phyloP scores from a whole-genome alignment of 2,888 invertebrate genomes.

The Hedya salicella region DNA sequence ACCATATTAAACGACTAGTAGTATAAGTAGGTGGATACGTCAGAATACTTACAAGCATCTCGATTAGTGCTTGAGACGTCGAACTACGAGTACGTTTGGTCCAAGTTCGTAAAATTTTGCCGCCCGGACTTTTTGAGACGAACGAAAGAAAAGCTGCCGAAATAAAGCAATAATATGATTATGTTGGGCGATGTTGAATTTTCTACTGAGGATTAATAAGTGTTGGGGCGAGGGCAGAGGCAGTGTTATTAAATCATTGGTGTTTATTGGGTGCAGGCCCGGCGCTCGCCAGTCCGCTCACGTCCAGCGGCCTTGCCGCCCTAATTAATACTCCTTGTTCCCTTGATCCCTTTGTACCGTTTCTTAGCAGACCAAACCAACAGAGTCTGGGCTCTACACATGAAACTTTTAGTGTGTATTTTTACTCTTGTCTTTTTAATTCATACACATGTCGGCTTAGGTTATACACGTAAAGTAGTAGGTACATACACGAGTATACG shows the following conservation, averaged over 20 bases:
- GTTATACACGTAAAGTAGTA: too few relatives aligned
- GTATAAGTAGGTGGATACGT: background rate
- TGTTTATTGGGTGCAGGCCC: constrained; percentile 44
- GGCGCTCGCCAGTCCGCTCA: constrained; percentile 40
- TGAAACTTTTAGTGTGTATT: too few relatives aligned
- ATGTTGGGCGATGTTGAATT: constrained; percentile 33
- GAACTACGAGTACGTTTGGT: background rate
- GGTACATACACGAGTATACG: too few relatives aligned
- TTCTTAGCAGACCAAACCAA: constrained; percentile 35
- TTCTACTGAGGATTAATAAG: constrained; percentile 41
- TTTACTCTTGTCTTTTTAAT: too few relatives aligned
- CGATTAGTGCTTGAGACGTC: background rate
- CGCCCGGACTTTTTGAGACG: constrained; percentile 1
- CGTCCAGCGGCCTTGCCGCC: constrained; percentile 40
- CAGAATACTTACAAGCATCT: background rate
- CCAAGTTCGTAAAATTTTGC: constrained; percentile 8
- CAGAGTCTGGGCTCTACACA: too few relatives aligned
- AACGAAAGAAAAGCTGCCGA: constrained; percentile 6
- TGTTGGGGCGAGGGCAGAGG: constrained; percentile 33
- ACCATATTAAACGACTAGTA: too few relatives aligned
- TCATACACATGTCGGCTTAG: too few relatives aligned
- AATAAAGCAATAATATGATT: constrained; percentile 40
- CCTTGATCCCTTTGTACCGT: constrained; percentile 40
- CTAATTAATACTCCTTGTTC: constrained; percentile 47
- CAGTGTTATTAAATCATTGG: constrained; percentile 45